Evolutionary conservation across 2,113 vertebrate species (phyloP).

Genomic region (Rhadina sibilatrix): DNA sequence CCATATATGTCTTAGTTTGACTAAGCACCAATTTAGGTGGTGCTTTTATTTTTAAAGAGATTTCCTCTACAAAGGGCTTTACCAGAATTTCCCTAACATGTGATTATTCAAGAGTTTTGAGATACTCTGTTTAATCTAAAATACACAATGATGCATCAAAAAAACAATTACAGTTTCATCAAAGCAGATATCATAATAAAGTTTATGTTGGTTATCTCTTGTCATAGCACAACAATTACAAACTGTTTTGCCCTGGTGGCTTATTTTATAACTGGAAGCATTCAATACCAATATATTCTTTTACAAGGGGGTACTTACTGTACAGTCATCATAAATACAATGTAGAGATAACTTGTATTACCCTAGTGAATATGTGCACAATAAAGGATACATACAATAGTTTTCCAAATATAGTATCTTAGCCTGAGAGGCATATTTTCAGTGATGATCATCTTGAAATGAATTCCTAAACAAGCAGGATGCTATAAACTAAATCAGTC

Average conservation of each 20-base stretch:
- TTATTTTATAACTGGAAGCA: conserved; percentile 23
- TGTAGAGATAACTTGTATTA: background rate
- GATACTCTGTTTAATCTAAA: background rate
- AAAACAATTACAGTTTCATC: background rate
- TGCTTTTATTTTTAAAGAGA: background rate
- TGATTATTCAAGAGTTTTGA: background rate
- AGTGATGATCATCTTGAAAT: background rate
- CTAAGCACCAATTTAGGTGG: background rate
- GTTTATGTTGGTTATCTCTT: conserved; percentile 7
- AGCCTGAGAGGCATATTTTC: conserved; percentile 36
- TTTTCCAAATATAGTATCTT: conserved; percentile 28
- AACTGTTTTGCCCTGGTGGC: conserved; percentile 20
- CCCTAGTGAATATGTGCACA: conserved; percentile 6
- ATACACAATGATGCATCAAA: background rate
- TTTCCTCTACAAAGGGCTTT: background rate
- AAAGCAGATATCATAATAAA: background rate
- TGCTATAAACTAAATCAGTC: background rate
- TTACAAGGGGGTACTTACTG: conserved; percentile 6
- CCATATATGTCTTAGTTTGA: background rate
- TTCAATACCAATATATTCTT: background rate
- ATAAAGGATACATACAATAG: conserved; percentile 11
- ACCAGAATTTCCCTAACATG: background rate
- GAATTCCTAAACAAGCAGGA: background rate
- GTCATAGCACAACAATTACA: background rate
- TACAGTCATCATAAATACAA: conserved; percentile 9